Percentiles rank a stretch among this genome's conserved stretches.
These are phyloP conservation scores for Camptogramma bilineatum DNA, from an alignment of 2,888 invertebrate genomes.

Conservation along the genomic window DNA sequence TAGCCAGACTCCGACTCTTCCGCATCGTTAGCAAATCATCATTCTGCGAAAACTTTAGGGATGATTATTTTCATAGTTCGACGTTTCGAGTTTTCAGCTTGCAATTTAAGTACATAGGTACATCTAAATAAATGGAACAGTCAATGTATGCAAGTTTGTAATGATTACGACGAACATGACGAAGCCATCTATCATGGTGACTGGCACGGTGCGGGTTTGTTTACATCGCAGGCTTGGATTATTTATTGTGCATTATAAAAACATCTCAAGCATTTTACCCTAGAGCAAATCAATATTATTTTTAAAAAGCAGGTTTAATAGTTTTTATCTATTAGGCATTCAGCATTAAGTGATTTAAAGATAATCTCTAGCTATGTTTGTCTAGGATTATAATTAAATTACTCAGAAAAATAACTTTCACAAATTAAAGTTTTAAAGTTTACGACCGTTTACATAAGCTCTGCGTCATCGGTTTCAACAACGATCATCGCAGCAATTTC, in stretches of 20 bases:
- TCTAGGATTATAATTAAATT: constrained; percentile 22
- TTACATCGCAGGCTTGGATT: constrained; percentile 31
- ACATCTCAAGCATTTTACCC: constrained; percentile 23
- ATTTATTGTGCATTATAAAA: constrained; percentile 32
- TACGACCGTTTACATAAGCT: constrained; percentile 34
- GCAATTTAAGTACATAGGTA: background rate
- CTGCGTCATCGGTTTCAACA: constrained; percentile 26
- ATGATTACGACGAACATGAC: constrained; percentile 36
- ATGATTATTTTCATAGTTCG: constrained; percentile 44
- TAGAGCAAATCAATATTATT: constrained; percentile 9
- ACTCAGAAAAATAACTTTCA: constrained; percentile 26
- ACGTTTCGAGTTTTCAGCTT: constrained; percentile 16
- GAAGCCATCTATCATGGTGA: constrained; percentile 36
- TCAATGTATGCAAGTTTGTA: constrained; percentile 22
- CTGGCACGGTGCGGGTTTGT: constrained; percentile 38
- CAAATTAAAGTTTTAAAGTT: constrained; percentile 27
- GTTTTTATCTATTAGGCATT: constrained; percentile 4
- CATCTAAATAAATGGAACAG: constrained; percentile 3
- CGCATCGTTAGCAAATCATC: constrained; percentile 75
- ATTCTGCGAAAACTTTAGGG: constrained; percentile 59
- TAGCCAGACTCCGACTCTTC: constrained; percentile 75
- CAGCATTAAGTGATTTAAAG: constrained; percentile 7
- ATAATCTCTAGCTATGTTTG: constrained; percentile 8
- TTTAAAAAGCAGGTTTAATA: background rate
- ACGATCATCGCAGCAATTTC: constrained; percentile 20